Evolutionary conservation across 2,888 invertebrate genomes (phyloP), one percentile per base, ranked within the genome.

Genomic region (Tryphoninae sp.): DNA sequence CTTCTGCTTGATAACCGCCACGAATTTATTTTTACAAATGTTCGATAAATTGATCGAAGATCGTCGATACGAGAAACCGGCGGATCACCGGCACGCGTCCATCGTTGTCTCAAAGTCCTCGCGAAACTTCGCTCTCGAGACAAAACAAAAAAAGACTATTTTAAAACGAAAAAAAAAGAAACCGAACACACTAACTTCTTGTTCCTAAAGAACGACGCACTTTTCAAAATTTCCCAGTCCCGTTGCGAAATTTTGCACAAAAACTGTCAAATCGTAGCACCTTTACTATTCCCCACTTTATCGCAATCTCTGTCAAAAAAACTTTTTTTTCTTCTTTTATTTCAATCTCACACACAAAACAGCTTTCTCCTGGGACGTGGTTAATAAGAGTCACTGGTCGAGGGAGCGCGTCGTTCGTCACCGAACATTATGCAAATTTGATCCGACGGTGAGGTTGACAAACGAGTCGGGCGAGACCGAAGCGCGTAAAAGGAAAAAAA

Each of bases 71-170:
- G 40, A 68, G 22, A 0, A 58, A 51, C 62, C 78, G 81, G 53
- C 67, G 71, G 55, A 67, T 81, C 71, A 83, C 62, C 78, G 71
- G 61, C 67, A 67, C 58, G 51, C n/a, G 68, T 67, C 40, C 83
- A 83, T 81, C 58, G 74, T 6, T 19, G 8, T 33, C 16, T 73
- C 23, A 26, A 26, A 59, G 81, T 81, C 49, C 73, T 58, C 49
- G 33, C 45, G 13, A 62, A 49, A 64, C 26, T 33, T 42, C 62
- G 19, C 23, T 23, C 16, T 16, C 59, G 22, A 55, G 16, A 55
- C 16, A 6, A 16, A 55, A 2, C 45, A 22, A 26, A 23, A 62
- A 13, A 53, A 3, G 55, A 16, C 33, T 33, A 33, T 33, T 33
- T 33, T 33, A 33, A 33, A 33, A 33, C 6, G 0, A 6, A 53